Base-by-base conservation (phyloP, 37 sponge, comb jelly and placozoan species). In the Chondrosia reniformis region DNA sequence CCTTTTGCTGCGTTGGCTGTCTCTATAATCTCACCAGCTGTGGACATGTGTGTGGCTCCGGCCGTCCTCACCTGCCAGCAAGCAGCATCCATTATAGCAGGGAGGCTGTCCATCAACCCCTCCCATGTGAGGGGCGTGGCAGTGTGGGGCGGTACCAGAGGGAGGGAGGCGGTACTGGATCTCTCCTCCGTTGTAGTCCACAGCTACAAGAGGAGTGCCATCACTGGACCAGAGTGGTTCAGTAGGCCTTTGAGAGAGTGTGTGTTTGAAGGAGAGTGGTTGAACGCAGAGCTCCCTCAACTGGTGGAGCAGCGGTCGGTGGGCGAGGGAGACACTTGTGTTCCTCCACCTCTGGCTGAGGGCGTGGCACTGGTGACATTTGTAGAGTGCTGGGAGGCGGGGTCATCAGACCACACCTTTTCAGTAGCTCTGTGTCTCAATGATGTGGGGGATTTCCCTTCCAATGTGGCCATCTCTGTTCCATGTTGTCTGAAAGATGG, bases 161-260 rank as follows among this genome's bases (percentile, higher is more conserved):
- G 34, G 25, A 39, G 22, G 12, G 52, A 33, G 0, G 73, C 71
- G 13, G 36, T 52, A 41, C 36, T 62, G 7, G 79, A 55, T 62
- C 6, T 64, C 15, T 33, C 61, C 4, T 74, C 46, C 25, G 13
- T 63, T 45, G 19, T 63, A 38, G 83, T 87, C 22, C 58, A 45
- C 21, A 10, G 75, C 1, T 79, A 61, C 34, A 55, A 41, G 3
- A 87, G 94, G 24, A 61, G 91, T 0, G n/a, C n/a, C n/a, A 84
- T 93, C 1, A 54, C 75, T 12, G 94, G 94, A 0, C 91, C 91
- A 12, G 72, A 55, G 34, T 57, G 52, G 58, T 93, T 81, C 55
- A 63, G 63, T 45, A 59, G 90, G 3, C 78, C 87, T 4, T 15
- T 89, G 13, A 44, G 34, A 19, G 63, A 81, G 33, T 88, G 87